phyloP scores from a whole-genome alignment of 2,797 vertebrate genomes.

The Rhinella marina region DNA sequence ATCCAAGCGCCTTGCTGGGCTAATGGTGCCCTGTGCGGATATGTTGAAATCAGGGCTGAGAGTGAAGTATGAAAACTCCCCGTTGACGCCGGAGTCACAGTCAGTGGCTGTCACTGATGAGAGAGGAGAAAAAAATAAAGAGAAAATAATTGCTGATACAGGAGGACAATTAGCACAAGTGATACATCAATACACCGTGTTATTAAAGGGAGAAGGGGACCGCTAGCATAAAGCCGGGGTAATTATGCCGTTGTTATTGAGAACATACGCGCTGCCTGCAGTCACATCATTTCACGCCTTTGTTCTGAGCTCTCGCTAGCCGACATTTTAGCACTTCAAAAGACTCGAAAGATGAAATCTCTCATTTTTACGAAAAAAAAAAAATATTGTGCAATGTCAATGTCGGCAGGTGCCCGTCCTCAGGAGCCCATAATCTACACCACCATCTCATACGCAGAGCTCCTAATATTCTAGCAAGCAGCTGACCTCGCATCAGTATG shows the following conservation, averaged over 20 bases:
- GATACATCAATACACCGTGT: constrained; percentile 36
- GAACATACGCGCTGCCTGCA: background rate
- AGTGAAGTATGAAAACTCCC: constrained; percentile 83
- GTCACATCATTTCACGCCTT: background rate
- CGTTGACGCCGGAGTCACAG: constrained; percentile 85
- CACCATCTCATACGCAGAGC: too few species aligned
- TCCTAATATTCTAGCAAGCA: background rate
- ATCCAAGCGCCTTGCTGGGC: constrained; percentile 80
- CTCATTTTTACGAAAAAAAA: background rate
- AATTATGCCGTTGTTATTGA: constrained; percentile 41
- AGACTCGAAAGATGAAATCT: background rate
- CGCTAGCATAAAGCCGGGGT: constrained; percentile 27
- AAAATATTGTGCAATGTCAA: too few species aligned
- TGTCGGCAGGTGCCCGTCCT: background rate
- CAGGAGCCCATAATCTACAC: background rate
- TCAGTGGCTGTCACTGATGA: constrained; percentile 84
- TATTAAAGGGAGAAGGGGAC: constrained; percentile 48
- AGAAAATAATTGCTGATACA: constrained; percentile 41
- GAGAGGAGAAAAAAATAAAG: constrained; percentile 29
- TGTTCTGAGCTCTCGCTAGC: background rate
- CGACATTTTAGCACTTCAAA: constrained; percentile 8
- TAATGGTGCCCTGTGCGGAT: constrained; percentile 83
- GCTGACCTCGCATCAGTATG: too few species aligned
- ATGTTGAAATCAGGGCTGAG: constrained; percentile 86
- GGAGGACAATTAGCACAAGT: constrained; percentile 40